Conservation (phyloP, 2,113 vertebrate genomes). For the Syngnathus typhle region DNA sequence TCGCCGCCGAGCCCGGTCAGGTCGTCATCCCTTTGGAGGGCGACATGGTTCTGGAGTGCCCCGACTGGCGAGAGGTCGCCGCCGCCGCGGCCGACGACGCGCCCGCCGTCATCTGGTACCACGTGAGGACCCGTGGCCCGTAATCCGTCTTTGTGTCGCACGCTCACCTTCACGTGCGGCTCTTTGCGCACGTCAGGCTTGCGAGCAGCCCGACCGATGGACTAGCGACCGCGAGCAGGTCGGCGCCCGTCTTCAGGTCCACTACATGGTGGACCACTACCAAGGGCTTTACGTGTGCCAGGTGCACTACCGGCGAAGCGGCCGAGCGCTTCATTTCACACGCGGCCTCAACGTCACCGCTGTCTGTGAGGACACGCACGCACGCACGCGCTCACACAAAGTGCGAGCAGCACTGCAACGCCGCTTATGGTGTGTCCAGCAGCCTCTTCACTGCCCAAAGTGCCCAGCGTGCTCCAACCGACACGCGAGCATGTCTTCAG, state of each 20-base stretch:
- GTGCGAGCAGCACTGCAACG: too few relatives aligned
- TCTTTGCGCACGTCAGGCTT: conserved; percentile 10
- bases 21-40: conserved; percentile 65
- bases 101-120: conserved; percentile 75
- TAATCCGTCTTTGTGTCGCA: too few relatives aligned
- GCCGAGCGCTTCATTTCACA: conserved; percentile 72
- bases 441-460: neutral
- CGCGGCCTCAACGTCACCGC: conserved; percentile 75
- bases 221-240: conserved; percentile 42
- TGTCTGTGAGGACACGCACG: conserved; percentile 73
- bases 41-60: conserved; percentile 68
- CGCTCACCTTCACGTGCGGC: too few relatives aligned
- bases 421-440: conserved; percentile 13
- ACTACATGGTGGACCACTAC: conserved; percentile 42
- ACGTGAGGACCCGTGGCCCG: conserved; percentile 53
- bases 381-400: neutral
- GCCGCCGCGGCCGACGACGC: conserved; percentile 64
- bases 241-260: conserved; percentile 60
- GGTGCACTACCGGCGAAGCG: conserved; percentile 73
- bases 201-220: rapidly evolving
- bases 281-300: conserved; percentile 80
- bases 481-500: conserved; percentile 13
- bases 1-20: neutral
- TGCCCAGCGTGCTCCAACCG: conserved; percentile 48
- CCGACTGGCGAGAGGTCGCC: conserved; percentile 73